Percentiles rank a stretch among this genome's conserved stretches.
These are phyloP conservation scores for Physella acuta DNA, from an alignment of 1,140 invertebrate genomes.

Conservation along the genomic window DNA sequence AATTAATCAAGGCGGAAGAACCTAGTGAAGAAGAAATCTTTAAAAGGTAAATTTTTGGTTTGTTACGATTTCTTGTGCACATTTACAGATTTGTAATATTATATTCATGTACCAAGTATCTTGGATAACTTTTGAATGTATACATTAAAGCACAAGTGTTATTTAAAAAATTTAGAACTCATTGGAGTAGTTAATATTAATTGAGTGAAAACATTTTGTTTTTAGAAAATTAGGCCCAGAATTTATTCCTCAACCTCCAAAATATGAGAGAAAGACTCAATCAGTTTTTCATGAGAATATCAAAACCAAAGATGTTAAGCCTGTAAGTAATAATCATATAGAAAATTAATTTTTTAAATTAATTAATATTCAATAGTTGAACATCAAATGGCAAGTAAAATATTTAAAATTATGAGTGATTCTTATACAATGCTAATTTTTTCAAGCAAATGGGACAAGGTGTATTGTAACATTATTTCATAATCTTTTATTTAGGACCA, in stretches of 20 bases:
- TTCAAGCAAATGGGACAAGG: too few relatives aligned
- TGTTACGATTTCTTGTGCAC: not conserved
- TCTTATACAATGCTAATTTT: too few relatives aligned
- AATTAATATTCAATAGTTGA: too few relatives aligned
- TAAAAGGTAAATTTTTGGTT: constrained; percentile 30
- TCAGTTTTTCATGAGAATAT: constrained; percentile 44
- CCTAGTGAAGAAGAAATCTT: constrained; percentile 37
- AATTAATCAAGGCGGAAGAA: constrained; percentile 25
- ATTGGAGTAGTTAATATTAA: not conserved
- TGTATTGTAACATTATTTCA: too few relatives aligned
- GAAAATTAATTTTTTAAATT: too few relatives aligned
- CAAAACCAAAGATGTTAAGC: constrained; percentile 30
- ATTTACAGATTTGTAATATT: not conserved
- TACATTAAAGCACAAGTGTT: not conserved
- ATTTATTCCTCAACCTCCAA: constrained; percentile 34
- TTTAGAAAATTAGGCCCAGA: constrained; percentile 37
- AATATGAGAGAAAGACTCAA: constrained; percentile 33
- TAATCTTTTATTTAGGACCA: constrained; percentile 31
- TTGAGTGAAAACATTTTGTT: constrained; percentile 8
- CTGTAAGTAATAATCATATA: constrained; percentile 32
- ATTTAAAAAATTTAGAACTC: not conserved
- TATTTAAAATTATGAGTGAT: too few relatives aligned
- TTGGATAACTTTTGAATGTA: too few relatives aligned
- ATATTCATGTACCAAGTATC: not conserved
- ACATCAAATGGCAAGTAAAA: too few relatives aligned